Conservation (phyloP, 2,797 vertebrate species). For the Tarsius wallacei region DNA sequence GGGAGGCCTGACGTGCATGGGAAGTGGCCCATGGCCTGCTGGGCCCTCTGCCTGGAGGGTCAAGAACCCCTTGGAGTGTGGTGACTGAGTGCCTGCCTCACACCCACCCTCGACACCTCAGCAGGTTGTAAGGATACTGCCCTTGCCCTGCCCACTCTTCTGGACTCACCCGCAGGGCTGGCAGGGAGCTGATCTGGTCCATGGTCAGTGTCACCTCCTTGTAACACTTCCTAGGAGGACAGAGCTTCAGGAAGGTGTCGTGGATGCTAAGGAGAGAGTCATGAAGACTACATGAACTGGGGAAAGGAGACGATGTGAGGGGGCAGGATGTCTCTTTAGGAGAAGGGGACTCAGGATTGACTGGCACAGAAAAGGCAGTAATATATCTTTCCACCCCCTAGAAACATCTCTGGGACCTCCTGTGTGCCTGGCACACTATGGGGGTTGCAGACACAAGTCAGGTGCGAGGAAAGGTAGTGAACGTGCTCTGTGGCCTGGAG, state of each 20-base stretch:
- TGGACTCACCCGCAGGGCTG: constrained; percentile 85
- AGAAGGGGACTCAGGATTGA: background rate
- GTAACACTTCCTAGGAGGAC: constrained; percentile 79
- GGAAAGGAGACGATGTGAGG: fast-evolving
- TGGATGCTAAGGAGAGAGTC: constrained; percentile 81
- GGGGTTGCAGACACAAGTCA: background rate
- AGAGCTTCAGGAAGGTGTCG: constrained; percentile 83
- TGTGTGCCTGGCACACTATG: background rate
- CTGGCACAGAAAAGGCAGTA: background rate
- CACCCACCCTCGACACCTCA: background rate
- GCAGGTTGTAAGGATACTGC: fast-evolving
- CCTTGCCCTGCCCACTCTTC: background rate
- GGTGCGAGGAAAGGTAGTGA: fast-evolving
- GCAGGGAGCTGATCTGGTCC: constrained; percentile 80
- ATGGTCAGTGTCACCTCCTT: constrained; percentile 80
- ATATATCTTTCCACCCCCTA: background rate
- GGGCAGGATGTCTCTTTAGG: no score
- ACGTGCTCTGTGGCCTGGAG: background rate
- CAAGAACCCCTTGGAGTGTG: background rate
- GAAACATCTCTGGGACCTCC: background rate
- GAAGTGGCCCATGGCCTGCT: no score
- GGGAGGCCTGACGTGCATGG: background rate
- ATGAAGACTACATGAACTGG: fast-evolving
- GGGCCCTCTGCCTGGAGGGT: background rate
- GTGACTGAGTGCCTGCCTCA: background rate